A percentile compares a stretch with the other conserved stretches of the same genome.
phyloP scores from a whole-genome alignment of 2,888 invertebrate species.

The Rotaria macrura region DNA sequence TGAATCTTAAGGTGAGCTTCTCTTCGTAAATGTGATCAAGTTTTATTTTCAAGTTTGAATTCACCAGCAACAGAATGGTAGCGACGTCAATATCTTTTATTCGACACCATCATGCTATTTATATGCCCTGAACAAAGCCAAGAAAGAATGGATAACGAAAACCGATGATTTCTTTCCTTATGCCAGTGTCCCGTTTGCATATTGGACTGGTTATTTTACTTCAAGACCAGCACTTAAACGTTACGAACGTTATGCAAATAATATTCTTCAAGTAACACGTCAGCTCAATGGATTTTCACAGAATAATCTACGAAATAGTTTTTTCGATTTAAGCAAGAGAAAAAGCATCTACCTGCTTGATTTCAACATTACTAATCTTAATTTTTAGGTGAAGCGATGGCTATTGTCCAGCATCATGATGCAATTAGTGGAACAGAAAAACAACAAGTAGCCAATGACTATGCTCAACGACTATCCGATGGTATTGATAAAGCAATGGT shows the following conservation, averaged over 20 bases:
- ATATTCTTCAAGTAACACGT: conserved; percentile 47
- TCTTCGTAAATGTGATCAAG: not conserved
- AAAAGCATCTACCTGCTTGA: not conserved
- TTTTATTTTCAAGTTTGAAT: not conserved
- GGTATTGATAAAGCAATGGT: conserved; percentile 54
- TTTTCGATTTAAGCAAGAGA: not conserved
- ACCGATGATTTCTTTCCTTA: conserved; percentile 59
- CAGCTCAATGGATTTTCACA: conserved; percentile 33
- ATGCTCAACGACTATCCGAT: conserved; percentile 62
- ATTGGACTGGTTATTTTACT: conserved; percentile 72
- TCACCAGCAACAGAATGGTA: conserved; percentile 39
- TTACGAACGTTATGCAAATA: conserved; percentile 48
- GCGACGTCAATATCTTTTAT: conserved; percentile 59
- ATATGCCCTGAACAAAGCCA: conserved; percentile 54
- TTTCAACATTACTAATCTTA: not conserved
- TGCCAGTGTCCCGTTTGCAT: conserved; percentile 70
- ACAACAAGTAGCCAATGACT: conserved; percentile 67
- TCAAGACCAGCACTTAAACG: conserved; percentile 52
- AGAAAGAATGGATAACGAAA: conserved; percentile 62
- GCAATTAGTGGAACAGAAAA: conserved; percentile 69
- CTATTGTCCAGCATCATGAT: conserved; percentile 71
- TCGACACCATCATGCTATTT: conserved; percentile 56
- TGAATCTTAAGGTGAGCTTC: conserved; percentile 42
- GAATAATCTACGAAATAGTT: not conserved
- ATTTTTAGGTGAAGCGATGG: conserved; percentile 41